Conservation (phyloP, 2,113 vertebrate species). For the Aramus guarauna region DNA sequence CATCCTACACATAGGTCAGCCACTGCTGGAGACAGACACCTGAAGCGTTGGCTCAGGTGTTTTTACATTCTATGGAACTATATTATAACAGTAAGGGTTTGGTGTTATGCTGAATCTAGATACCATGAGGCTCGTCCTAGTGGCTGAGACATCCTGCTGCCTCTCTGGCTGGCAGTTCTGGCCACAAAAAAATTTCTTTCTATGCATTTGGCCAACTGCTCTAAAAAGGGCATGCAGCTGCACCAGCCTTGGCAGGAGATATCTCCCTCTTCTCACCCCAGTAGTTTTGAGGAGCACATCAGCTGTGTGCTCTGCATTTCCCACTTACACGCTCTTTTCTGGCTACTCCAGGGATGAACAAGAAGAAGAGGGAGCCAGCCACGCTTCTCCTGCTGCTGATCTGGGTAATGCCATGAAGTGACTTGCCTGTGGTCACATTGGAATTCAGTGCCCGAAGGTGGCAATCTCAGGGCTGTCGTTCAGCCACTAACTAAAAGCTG, state of each 20-base stretch:
- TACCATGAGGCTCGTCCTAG: neutral
- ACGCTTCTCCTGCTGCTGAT: neutral
- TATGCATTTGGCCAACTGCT: neutral
- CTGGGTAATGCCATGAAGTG: neutral
- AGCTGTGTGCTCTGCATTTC: neutral
- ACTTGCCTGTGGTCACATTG: neutral
- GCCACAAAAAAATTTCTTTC: neutral
- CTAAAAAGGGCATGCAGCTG: neutral
- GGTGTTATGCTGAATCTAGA: neutral
- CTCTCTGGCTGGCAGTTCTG: neutral
- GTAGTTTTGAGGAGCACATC: neutral
- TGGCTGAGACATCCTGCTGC: neutral
- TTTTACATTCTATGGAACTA: neutral
- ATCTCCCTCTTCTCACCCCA: neutral
- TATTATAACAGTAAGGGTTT: neutral
- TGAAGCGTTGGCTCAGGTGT: neutral
- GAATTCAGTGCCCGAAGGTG: neutral
- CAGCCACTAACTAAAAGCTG: neutral
- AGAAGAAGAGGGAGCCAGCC: neutral
- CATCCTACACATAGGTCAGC: neutral
- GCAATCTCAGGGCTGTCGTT: neutral
- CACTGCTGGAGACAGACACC: neutral
- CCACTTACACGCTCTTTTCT: rapidly evolving
- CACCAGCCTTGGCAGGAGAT: neutral
- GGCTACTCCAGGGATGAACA: neutral